Base-by-base conservation (phyloP, 2,113 vertebrate genomes). In the Murina feae region DNA sequence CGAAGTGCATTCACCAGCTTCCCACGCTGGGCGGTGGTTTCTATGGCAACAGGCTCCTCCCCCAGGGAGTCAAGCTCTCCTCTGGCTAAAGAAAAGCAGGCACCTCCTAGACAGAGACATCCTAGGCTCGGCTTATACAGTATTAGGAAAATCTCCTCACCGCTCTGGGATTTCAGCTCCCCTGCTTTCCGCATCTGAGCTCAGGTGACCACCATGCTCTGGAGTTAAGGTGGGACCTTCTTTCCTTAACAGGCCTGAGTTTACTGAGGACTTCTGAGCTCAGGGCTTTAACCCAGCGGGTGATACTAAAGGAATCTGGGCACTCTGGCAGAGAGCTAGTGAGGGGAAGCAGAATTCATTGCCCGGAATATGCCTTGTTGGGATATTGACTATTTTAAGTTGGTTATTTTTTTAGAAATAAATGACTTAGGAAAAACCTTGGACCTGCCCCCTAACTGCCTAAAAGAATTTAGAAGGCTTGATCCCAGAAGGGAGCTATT, bases 11-110 rank as follows among this genome's bases (percentile, higher is more conserved):
- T 49, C 20, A 4, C 9, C 2, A 11, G 7, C 25, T 5, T 35
- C 35, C 12, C 5, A 1, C 1, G 4, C 58, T 0, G 0, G 0
- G 47, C 16, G 2, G 28, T 11, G 49, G 90, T 97, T 81, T 69
- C 96, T 18, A 92, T 58, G 85, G 90, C 87, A 85, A 96, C 92
- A 94, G 72, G 85, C 86, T 0, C 90, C 90, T 25, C 85, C 96
- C 84, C 23, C 0, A 4, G 28, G 85, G 21, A 10, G 1, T n/a
- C 14, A 23, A 1, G 68, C 42, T 35, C 32, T 2, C 30, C 53
- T n/a, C 28, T 0, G 5, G 44, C 79, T 13, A 6, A 10, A 39
- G 74, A 30, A 18, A 35, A 5, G 76, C 25, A 4, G 14, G 42
- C 20, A 58, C 78, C n/a, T 9, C n/a, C 25, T 30, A 0, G 16